Evolutionary conservation across 2,888 invertebrate species (phyloP).

Genomic region (Leucophenga montana): DNA sequence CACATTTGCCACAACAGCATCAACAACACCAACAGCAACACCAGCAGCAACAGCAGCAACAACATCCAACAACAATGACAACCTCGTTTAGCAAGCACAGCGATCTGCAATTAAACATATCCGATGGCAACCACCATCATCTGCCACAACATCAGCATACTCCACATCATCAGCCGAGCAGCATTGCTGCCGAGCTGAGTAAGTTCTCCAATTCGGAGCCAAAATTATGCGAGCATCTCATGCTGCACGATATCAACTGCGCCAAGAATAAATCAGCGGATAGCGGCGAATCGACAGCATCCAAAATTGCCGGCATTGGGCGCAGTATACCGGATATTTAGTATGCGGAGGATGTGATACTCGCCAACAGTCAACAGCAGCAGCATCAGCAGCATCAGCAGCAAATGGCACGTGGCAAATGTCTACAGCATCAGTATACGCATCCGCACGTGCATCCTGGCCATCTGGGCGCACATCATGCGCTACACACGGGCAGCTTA

Average conservation of each 20-base stretch:
- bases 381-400: constrained; percentile 42
- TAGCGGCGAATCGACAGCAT: constrained; percentile 34
- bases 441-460: constrained; percentile 8
- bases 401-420: constrained; percentile 16
- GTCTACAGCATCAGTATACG: constrained; percentile 24
- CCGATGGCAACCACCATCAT: constrained; percentile 22
- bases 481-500: constrained; percentile 47
- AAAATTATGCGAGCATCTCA: constrained; percentile 70
- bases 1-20: constrained; percentile 46
- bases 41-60: constrained; percentile 43
- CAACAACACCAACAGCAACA: constrained; percentile 47
- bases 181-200: constrained; percentile 57
- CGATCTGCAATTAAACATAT: constrained; percentile 68
- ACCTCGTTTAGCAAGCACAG: constrained; percentile 72
- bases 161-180: constrained; percentile 40
- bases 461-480: constrained; percentile 32
- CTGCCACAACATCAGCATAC: constrained; percentile 32
- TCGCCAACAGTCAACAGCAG: constrained; percentile 68
- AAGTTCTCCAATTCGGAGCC: constrained; percentile 72
- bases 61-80: constrained; percentile 54
- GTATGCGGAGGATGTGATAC: constrained; percentile 72
- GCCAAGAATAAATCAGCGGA: constrained; percentile 69
- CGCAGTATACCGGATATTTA: constrained; percentile 71
- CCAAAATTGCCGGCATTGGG: constrained; percentile 48
- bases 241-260: constrained; percentile 71